Conservation (phyloP, 2,113 vertebrate species). For the Cyanoramphus novaezelandiae region DNA sequence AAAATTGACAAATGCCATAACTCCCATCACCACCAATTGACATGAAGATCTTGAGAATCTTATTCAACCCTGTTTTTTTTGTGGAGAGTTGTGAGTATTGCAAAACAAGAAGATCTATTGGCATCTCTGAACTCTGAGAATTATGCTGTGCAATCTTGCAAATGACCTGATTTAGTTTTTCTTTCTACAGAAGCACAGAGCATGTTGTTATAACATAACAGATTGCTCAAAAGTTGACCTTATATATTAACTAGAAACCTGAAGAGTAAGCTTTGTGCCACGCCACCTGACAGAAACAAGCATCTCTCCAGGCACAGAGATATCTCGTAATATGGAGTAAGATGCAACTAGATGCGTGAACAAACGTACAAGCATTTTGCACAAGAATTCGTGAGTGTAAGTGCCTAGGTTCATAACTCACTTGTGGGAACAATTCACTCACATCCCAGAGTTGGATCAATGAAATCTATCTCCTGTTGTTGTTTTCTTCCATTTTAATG, state of each 20-base stretch:
- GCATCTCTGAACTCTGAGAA: neutral
- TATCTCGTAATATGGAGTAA: neutral
- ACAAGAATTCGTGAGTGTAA: neutral
- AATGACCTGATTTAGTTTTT: neutral
- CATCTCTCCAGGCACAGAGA: neutral
- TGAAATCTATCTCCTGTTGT: neutral
- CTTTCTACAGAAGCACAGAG: neutral
- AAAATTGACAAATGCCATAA: neutral
- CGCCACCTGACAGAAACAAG: neutral
- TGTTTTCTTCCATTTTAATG: neutral
- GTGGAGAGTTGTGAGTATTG: neutral
- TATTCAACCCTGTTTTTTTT: neutral
- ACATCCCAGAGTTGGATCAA: neutral
- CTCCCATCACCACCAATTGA: neutral
- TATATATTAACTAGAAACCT: neutral
- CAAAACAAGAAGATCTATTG: neutral
- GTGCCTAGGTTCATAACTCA: neutral
- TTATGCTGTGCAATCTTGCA: neutral
- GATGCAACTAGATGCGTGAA: neutral
- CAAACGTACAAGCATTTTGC: neutral
- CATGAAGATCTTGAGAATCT: neutral
- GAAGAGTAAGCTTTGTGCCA: neutral
- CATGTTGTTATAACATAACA: accelerated
- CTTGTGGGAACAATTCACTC: neutral
- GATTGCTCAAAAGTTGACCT: neutral